phyloP scores from a whole-genome alignment of 1,140 invertebrate genomes.

The Pogonomyrmex barbatus region DNA sequence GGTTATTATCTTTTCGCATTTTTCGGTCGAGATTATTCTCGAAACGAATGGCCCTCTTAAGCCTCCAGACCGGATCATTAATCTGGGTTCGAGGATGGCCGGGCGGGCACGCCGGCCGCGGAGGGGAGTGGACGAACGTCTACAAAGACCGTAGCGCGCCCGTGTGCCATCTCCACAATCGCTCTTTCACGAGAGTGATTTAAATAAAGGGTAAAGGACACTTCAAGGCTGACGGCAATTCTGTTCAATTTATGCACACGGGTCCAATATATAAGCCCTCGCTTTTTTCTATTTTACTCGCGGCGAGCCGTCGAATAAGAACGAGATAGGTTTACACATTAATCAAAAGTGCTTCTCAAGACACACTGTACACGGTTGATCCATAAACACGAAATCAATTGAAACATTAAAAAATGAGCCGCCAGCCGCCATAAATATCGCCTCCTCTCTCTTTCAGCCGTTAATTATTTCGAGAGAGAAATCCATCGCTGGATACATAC shows the following conservation, averaged over 20 bases:
- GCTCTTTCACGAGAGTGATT: constrained; percentile 60
- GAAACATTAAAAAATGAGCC: constrained; percentile 19
- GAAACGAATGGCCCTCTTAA: constrained; percentile 75
- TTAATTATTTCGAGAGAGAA: background rate
- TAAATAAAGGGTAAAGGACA: constrained; percentile 64
- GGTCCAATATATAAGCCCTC: constrained; percentile 49
- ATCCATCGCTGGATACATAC: background rate
- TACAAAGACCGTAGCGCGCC: constrained; percentile 50
- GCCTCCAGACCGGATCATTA: constrained; percentile 70
- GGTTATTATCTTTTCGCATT: constrained; percentile 74
- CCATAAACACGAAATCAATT: constrained; percentile 24
- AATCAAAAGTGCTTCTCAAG: constrained; percentile 57
- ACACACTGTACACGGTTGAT: constrained; percentile 19
- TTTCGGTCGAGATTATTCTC: constrained; percentile 74
- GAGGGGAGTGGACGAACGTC: constrained; percentile 45
- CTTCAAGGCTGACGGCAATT: constrained; percentile 62
- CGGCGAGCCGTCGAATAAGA: constrained; percentile 26
- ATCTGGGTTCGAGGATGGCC: constrained; percentile 70
- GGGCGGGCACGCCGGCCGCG: constrained; percentile 46
- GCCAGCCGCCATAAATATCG: background rate
- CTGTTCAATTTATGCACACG: constrained; percentile 60
- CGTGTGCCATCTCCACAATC: constrained; percentile 55
- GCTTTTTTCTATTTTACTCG: constrained; percentile 47
- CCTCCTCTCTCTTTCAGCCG: background rate
- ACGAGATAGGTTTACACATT: constrained; percentile 57